Percentiles rank a stretch among this genome's conserved stretches.
Conservation (phyloP, 2,888 invertebrate genomes). For the Enchytraeus crypticus region DNA sequence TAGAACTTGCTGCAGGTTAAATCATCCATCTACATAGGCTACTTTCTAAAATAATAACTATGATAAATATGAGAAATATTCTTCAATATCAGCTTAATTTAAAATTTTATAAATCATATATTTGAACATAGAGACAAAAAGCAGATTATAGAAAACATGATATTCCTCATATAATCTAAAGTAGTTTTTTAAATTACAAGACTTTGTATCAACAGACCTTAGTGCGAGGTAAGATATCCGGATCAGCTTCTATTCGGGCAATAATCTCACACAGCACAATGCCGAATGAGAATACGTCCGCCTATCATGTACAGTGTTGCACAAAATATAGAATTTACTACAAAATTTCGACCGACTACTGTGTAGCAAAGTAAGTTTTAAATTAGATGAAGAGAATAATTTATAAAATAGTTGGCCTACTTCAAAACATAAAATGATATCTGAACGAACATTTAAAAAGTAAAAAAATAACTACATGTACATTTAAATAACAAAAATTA, state of each 20-base stretch:
- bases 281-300: constrained; percentile 93
- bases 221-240: constrained; percentile 80
- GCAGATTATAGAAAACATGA: too few species aligned
- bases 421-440: too few species aligned
- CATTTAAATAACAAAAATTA: too few species aligned
- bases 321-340: neutral
- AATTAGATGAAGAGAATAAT: neutral
- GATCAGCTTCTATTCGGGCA: constrained; percentile 83
- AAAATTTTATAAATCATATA: neutral
- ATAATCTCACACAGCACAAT: constrained; percentile 92
- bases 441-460: too few species aligned
- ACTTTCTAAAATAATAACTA: too few species aligned
- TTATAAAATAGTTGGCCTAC: neutral
- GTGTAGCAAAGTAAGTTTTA: neutral
- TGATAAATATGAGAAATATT: neutral
- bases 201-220: constrained; percentile 51
- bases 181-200: neutral
- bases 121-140: too few species aligned
- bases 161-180: too few species aligned
- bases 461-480: too few species aligned
- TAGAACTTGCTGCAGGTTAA: too few species aligned
- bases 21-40: too few species aligned
- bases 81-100: neutral
- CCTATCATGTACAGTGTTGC: constrained; percentile 55
- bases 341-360: neutral